Base-by-base conservation (phyloP, 2,113 vertebrate genomes). In the Scomber japonicus region DNA sequence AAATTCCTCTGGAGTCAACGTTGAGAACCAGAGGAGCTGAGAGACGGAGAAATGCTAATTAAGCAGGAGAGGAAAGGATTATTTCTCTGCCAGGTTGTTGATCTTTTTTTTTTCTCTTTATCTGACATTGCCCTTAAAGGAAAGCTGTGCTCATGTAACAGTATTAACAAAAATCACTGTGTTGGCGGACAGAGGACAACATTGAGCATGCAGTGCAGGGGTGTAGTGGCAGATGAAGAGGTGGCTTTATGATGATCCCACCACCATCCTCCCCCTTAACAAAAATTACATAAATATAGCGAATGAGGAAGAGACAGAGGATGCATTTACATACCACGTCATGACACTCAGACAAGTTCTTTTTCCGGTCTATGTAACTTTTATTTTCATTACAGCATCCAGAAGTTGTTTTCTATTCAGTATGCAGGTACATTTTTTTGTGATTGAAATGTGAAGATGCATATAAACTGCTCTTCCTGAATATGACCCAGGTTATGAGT, bases 181-280 rank as follows among this genome's bases (percentile, higher is more conserved):
- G 85, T 81, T 77, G 75, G 84, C 56, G 27, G 65, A 59, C 65
- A 67, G 71, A 74, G 55, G 79, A 82, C 77, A 67, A 21, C 75
- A 27, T 0, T 46, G 30, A 90, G 71, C 54, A 0, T 24, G 40
- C 69, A 55, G 57, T 53, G 66, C 70, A 75, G 59, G 63, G 73
- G 67, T 61, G 80, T 66, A 62, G 66, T 68, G 64, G 78, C 78
- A 88, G 68, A 69, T 75, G 76, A 48, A 78, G 79, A 80, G 69
- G 64, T 81, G 79, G 72, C 71, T 81, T 78, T 31, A 45, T 46
- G 54, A 55, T 30, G 63, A 88, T 76, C 66, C 44, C 49, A 48
- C 44, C 49, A 48, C 54, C 75, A 15, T 45, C 77, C 66, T 72
- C 78, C 64, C 56, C 45, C 35, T 65, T 3, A 5, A 51, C 21